These are phyloP conservation scores for Scotopteryx bipunctaria DNA, from an alignment of 2,888 invertebrate species.

Conservation along the genomic window DNA sequence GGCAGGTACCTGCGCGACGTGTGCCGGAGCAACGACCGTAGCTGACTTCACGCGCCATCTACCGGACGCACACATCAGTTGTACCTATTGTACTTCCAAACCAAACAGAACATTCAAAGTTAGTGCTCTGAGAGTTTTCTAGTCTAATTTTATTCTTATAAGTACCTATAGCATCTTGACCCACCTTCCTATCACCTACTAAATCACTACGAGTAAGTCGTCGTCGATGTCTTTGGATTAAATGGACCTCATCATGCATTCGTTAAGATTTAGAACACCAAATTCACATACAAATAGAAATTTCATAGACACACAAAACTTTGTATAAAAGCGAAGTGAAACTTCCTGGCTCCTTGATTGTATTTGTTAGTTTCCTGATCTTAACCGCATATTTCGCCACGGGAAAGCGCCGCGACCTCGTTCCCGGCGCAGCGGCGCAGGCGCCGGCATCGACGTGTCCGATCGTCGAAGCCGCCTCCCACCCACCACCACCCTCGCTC, in stretches of 20 bases:
- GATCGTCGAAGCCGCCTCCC: no score
- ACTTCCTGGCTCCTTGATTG: background rate
- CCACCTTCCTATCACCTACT: no score
- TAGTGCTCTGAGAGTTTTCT: no score
- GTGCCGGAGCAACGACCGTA: conserved; percentile 60
- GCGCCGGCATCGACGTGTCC: conserved; percentile 47
- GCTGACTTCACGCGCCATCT: conserved; percentile 29
- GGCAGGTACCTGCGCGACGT: conserved; percentile 10
- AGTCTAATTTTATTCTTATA: no score
- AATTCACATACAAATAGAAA: conserved; percentile 11
- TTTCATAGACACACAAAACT: background rate
- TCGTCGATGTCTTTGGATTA: no score
- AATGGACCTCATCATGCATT: no score
- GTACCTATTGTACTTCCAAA: no score
- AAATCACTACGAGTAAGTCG: no score
- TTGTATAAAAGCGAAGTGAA: background rate
- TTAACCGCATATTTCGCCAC: conserved; percentile 31
- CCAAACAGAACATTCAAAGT: no score
- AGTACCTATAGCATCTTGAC: no score
- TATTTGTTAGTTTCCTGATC: conserved; percentile 1
- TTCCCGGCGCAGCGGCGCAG: conserved; percentile 46
- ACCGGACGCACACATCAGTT: conserved; percentile 35
- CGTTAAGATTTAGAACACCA: no score
- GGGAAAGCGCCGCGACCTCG: conserved; percentile 60
- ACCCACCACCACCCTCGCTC: background rate